Percentiles rank a stretch among this genome's conserved stretches.
Conservation (phyloP, 2,797 vertebrate species). For the Helicolenus hilgendorfi region DNA sequence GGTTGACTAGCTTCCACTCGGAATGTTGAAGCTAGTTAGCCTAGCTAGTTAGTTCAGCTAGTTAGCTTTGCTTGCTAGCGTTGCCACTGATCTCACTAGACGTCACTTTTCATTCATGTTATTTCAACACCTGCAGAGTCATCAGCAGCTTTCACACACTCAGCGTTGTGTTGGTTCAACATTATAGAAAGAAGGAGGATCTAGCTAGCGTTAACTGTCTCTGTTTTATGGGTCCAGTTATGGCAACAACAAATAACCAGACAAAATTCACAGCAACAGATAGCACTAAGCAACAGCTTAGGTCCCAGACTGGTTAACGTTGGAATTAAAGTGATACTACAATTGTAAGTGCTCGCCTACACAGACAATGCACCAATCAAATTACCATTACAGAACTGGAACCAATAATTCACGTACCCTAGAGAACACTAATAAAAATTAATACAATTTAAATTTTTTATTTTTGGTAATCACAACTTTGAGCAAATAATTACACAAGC, state of each 20-base stretch:
- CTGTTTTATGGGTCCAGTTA: too few species aligned
- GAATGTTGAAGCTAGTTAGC: neutral
- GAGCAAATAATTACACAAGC: neutral
- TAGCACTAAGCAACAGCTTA: too few species aligned
- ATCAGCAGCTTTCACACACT: too few species aligned
- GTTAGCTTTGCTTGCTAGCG: neutral
- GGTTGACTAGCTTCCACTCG: too few species aligned
- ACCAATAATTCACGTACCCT: too few species aligned
- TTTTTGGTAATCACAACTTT: neutral
- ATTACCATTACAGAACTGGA: neutral
- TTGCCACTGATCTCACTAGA: neutral
- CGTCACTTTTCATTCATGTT: neutral
- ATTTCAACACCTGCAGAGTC: neutral
- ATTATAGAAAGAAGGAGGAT: too few species aligned
- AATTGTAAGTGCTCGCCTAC: neutral
- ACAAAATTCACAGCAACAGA: too few species aligned
- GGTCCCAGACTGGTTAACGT: neutral
- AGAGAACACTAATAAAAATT: neutral
- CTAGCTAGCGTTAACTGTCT: too few species aligned
- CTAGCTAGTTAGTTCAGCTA: neutral
- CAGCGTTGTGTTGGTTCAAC: too few species aligned
- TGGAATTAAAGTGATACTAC: neutral
- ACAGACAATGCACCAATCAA: neutral
- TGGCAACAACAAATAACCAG: too few species aligned
- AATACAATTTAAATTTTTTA: neutral